Conservation (phyloP, 1,140 invertebrate genomes). For the Oryctes rhinoceros region DNA sequence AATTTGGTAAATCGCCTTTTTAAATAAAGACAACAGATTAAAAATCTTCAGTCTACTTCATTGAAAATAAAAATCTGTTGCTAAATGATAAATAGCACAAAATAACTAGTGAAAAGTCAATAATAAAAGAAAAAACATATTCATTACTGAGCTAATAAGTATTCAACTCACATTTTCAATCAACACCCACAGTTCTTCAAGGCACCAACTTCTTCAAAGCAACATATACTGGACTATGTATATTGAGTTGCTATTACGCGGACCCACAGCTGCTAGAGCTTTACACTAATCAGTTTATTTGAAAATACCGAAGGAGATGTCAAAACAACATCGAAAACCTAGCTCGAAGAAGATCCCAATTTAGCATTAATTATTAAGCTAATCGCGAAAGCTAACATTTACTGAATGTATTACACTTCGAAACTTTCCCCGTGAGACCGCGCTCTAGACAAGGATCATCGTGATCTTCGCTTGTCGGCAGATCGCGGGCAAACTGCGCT, state of each 20-base stretch:
- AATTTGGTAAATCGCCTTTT: too few species aligned
- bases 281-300: not conserved
- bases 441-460: not conserved
- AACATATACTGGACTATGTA: too few species aligned
- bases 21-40: too few species aligned
- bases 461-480: slow-evolving; percentile 2
- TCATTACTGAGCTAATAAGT: not conserved
- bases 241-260: too few species aligned
- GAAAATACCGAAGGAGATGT: not conserved
- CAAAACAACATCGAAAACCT: not conserved
- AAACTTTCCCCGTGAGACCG: not conserved
- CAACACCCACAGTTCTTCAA: not conserved
- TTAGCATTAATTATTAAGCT: not conserved
- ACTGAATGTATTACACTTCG: not conserved
- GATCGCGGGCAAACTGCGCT: slow-evolving; percentile 4
- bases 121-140: not conserved
- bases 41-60: too few species aligned
- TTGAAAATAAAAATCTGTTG: too few species aligned
- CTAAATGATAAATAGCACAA: not conserved
- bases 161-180: slow-evolving; percentile 19
- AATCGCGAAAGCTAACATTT: not conserved
- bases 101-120: not conserved
- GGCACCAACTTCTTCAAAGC: too few species aligned
- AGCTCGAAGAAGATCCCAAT: not conserved
- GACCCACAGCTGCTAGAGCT: too few species aligned